These are phyloP conservation scores for Hylomyscus alleni DNA, from an alignment of 2,797 vertebrate genomes.

Conservation along the genomic window DNA sequence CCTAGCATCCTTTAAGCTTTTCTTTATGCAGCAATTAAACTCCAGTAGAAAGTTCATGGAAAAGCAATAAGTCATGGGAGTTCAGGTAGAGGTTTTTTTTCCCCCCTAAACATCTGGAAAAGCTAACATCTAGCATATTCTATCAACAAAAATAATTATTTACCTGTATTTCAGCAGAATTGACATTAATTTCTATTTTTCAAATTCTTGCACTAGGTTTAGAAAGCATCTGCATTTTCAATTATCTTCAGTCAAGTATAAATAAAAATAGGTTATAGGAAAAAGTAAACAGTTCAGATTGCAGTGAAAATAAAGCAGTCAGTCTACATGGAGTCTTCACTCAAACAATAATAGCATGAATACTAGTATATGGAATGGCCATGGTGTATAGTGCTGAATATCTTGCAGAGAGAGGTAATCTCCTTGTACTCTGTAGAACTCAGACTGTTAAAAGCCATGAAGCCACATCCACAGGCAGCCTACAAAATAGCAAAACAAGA, in stretches of 20 bases:
- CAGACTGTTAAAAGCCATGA: neutral
- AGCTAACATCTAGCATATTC: slow-evolving; percentile 34
- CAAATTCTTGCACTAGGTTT: slow-evolving; percentile 35
- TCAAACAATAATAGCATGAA: neutral
- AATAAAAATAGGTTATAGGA: slow-evolving; percentile 39
- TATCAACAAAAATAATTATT: slow-evolving; percentile 42
- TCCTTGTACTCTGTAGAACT: neutral
- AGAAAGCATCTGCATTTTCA: slow-evolving; percentile 24
- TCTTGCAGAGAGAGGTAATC: neutral
- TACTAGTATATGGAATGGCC: neutral
- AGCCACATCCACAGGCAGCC: neutral
- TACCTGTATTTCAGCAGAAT: neutral
- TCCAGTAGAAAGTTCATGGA: slow-evolving; percentile 46
- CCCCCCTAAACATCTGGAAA: slow-evolving; percentile 48
- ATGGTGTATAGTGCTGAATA: neutral
- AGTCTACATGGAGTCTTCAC: neutral
- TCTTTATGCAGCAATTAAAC: slow-evolving; percentile 65
- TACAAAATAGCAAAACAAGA: neutral
- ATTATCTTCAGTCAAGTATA: slow-evolving; percentile 15
- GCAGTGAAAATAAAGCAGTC: neutral
- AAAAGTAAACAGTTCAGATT: slow-evolving; percentile 22
- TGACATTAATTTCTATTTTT: slow-evolving; percentile 54
- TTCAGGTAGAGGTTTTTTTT: neutral
- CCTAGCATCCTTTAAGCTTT: slow-evolving; percentile 42
- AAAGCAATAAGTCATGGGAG: slow-evolving; percentile 39